Evolutionary conservation across 2,113 vertebrate genomes (phyloP), one percentile per base, ranked within the genome.

Genomic region (Peromyscus maniculatus): DNA sequence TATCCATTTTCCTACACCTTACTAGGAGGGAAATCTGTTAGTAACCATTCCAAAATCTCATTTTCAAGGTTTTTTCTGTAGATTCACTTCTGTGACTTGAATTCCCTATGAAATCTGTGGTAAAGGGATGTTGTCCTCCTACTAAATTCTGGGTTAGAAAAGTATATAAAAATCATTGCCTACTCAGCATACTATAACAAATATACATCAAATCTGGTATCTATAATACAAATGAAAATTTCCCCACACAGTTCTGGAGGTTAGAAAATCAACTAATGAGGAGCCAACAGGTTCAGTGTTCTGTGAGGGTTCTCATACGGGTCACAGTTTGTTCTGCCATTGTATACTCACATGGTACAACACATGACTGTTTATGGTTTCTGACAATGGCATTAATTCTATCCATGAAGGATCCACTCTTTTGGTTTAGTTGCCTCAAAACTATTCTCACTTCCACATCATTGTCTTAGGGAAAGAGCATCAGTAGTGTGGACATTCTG

Each of bases 401-500:
- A 49, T 36, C 7, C 26, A 28, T 5, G 3, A 57, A 7, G 28
- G 28, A 64, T 86, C 19, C 12, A 67, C 0, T 4, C 21, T 46
- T 24, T 19, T 8, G 15, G 19, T 78, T 59, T 72, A 55, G 21
- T 57, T 57, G 4, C 7, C 36, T 39, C n/a, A 57, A 59, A n/a
- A 59, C 49, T 15, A 21, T 19, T 31, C 9, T 24, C 3, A 5
- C 12, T 7, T 49, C 5, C 67, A 16, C 28, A 78, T 16, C 22
- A n/a, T 46, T 31, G 71, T 10, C 5, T 62, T 78, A 16, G 26
- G 19, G 28, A 22, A 67, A 22, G 31, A 69, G 36, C 36, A 64
- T 0, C 19, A 33, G 10, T 16, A 55, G 7, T 57, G 43, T 9
- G 64, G 16, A 49, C 0, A 5, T 78, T 87, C 0, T 57, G 16